Conservation (phyloP, 2,888 invertebrate genomes). For the Eilema caniola region DNA sequence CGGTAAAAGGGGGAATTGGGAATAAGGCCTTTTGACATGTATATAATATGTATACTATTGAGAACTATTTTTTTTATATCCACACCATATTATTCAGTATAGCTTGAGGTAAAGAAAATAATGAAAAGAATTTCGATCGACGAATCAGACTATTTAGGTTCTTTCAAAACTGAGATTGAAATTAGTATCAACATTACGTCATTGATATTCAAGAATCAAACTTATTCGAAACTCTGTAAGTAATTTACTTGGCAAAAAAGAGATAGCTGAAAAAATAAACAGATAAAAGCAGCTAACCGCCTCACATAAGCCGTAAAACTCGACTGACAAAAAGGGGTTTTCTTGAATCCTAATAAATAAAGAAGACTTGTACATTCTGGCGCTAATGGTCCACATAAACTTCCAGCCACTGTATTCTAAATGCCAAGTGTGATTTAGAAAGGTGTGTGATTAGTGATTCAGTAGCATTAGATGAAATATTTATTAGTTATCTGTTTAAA, state of each 20-base stretch:
- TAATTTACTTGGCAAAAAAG: not conserved
- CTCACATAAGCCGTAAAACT: constrained; percentile 11
- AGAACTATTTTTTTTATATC: no score
- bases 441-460: no score
- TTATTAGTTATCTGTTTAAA: not conserved
- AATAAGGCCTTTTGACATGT: no score
- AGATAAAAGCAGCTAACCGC: constrained; percentile 14
- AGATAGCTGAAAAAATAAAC: constrained; percentile 1
- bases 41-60: no score
- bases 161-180: not conserved
- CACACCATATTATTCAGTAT: no score
- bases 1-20: no score
- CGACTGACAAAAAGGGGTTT: constrained; percentile 20
- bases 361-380: constrained; percentile 7
- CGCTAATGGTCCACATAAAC: constrained; percentile 14
- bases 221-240: not conserved
- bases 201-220: not conserved
- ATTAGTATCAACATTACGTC: not conserved
- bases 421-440: constrained; percentile 4
- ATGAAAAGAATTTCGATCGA: not conserved
- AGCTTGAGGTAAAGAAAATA: no score
- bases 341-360: constrained; percentile 15
- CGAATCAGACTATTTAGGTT: not conserved
- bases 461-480: not conserved
- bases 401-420: not conserved